Conservation (phyloP, 2,113 vertebrate species). For the Alouatta palliata region DNA sequence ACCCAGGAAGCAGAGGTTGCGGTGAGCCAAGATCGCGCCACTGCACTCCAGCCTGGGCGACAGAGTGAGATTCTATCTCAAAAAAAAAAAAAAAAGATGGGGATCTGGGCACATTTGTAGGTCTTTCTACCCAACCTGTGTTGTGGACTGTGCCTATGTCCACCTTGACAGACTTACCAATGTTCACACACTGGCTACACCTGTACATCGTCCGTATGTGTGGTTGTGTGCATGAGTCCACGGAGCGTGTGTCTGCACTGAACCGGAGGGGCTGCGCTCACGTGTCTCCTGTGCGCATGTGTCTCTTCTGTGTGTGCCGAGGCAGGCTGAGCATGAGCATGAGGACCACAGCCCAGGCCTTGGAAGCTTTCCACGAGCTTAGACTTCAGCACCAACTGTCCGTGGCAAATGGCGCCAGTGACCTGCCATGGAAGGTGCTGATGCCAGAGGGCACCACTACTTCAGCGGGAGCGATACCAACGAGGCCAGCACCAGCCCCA, state of each 20-base stretch:
- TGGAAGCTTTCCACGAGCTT: slow-evolving; percentile 92
- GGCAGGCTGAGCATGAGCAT: slow-evolving; percentile 91
- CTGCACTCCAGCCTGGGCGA: no score
- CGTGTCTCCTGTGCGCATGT: no score
- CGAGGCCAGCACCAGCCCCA: background rate
- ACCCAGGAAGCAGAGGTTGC: no score
- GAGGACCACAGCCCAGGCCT: slow-evolving; percentile 90
- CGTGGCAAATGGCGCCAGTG: slow-evolving; percentile 83
- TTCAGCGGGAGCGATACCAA: accelerated
- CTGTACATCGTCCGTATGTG: background rate
- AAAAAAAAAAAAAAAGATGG: no score
- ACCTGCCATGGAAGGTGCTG: slow-evolving; percentile 84
- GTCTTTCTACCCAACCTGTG: background rate
- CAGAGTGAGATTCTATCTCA: no score
- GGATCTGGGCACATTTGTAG: background rate
- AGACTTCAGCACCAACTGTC: slow-evolving; percentile 90
- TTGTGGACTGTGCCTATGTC: background rate
- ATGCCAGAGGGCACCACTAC: slow-evolving; percentile 76
- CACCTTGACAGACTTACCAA: background rate
- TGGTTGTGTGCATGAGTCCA: background rate
- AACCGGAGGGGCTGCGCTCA: background rate
- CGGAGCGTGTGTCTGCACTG: background rate
- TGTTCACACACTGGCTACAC: no score
- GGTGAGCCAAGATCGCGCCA: no score
- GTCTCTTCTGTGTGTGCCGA: slow-evolving; percentile 75